These are phyloP conservation scores for Drosophila sulfurigaster DNA, from an alignment of 1,140 invertebrate species.

Conservation along the genomic window DNA sequence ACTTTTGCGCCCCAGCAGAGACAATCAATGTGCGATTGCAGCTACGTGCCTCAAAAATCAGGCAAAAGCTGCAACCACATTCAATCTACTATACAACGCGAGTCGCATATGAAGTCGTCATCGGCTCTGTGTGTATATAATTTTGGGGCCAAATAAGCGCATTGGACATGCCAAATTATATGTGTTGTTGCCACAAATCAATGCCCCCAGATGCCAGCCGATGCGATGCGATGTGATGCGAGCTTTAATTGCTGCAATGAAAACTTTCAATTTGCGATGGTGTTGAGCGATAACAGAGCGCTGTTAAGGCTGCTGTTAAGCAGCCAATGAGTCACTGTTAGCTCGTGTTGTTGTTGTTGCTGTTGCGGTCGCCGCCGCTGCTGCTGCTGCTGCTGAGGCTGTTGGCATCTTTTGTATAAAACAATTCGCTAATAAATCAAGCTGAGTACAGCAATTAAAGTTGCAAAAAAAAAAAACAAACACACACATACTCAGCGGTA, in stretches of 20 bases:
- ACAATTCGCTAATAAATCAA: conserved; percentile 84
- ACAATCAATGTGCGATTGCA: conserved; percentile 42
- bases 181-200: conserved; percentile 56
- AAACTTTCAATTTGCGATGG: conserved; percentile 78
- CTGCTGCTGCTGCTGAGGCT: conserved; percentile 39
- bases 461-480: conserved; percentile 73
- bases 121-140: conserved; percentile 51
- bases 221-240: conserved; percentile 5
- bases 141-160: conserved; percentile 70
- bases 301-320: conserved; percentile 66
- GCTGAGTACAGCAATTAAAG: conserved; percentile 83
- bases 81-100: conserved; percentile 24
- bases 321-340: conserved; percentile 64
- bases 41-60: conserved; percentile 41
- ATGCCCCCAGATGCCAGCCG: conserved; percentile 39
- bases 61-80: neutral
- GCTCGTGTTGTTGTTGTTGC: conserved; percentile 23
- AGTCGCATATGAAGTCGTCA: conserved; percentile 71
- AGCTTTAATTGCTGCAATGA: conserved; percentile 67
- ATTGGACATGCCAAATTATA: conserved; percentile 79
- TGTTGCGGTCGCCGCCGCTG: conserved; percentile 16
- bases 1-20: conserved; percentile 69
- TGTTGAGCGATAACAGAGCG: conserved; percentile 69
- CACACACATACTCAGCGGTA: conserved; percentile 60
- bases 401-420: conserved; percentile 71